Base-by-base conservation (phyloP, 2,888 invertebrate genomes). In the Sicus ferrugineus region DNA sequence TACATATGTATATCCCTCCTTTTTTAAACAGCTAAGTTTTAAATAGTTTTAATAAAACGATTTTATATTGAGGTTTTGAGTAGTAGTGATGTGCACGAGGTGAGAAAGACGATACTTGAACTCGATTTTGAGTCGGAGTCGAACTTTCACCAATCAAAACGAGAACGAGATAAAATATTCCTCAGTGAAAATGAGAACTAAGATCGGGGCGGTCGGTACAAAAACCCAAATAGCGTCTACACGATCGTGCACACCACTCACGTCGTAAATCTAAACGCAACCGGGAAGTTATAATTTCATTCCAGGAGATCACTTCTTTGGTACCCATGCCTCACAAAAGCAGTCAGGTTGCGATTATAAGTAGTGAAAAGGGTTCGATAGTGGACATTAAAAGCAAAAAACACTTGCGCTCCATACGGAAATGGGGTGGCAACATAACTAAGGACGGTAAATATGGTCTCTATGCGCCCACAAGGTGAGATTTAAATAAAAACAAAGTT, bases 391-490 rank as follows among this genome's bases (percentile, higher is more conserved):
- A 92, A 80, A 92, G 90, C 21, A 97, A 96, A 79, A 92, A 93
- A 77, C 91, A 95, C 73, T 87, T 97, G n/a, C 89, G 96, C 65
- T 91, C 93, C 0, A 91, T 97, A 16, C 91, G 93, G 0, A 93
- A 95, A 78, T 98, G 97, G 97, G 95, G 95, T 75, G 97, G 97
- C 0, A 91, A 90, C 65, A 91, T 94, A 75, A 95, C 95, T 0
- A 89, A 89, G 73, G 95, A 96, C 80, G 95, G 95, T 2, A 95
- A 95, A 83, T 91, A 91, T 75, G 98, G 98, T 0, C 87, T 98
- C 0, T 97, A 94, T 81, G 97, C 98, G 0, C 98, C 98, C 0
- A 88, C 92, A 48, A 88, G 89, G 89, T 89, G 81, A 66, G 42
- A 65, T 42, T 38, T 50, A 54, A 48, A 26, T 21, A 28, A 52